phyloP scores from a whole-genome alignment of 2,797 vertebrate genomes.

The Mus minutoides region DNA sequence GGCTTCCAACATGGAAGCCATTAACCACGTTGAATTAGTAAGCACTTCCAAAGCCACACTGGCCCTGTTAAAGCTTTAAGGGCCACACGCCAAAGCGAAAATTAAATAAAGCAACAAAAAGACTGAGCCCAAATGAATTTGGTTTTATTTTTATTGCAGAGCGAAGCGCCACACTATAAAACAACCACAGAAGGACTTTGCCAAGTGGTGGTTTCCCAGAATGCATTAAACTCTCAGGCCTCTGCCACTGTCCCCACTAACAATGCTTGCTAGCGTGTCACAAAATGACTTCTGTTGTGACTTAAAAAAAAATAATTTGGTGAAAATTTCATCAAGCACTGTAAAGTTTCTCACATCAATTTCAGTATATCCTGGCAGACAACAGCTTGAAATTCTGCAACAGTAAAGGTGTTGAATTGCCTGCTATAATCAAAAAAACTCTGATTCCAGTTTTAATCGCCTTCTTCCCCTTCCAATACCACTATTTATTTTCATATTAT shows the following conservation, averaged over 20 bases:
- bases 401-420: constrained; percentile 35
- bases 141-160: constrained; percentile 70
- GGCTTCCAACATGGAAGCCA: constrained; percentile 41
- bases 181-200: constrained; percentile 59
- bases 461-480: constrained; percentile 6
- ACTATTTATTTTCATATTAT: not conserved
- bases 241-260: constrained; percentile 53
- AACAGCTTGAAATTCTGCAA: constrained; percentile 35
- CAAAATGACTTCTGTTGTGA: constrained; percentile 50
- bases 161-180: constrained; percentile 56
- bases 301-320: constrained; percentile 39
- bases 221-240: constrained; percentile 64
- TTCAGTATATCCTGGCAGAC: not conserved
- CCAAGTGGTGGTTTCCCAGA: constrained; percentile 73
- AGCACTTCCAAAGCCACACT: constrained; percentile 71
- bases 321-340: constrained; percentile 54
- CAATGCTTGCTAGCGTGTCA: constrained; percentile 44
- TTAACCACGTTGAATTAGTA: constrained; percentile 72
- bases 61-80: constrained; percentile 65
- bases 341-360: constrained; percentile 30
- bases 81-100: constrained; percentile 77
- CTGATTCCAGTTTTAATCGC: not conserved
- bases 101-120: constrained; percentile 79
- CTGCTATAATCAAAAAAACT: not conserved
- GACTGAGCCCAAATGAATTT: constrained; percentile 67